A percentile compares a stretch with the other conserved stretches of the same genome.
These are phyloP conservation scores for Oreochromis aureus DNA, from an alignment of 2,113 vertebrate species.

Conservation along the genomic window DNA sequence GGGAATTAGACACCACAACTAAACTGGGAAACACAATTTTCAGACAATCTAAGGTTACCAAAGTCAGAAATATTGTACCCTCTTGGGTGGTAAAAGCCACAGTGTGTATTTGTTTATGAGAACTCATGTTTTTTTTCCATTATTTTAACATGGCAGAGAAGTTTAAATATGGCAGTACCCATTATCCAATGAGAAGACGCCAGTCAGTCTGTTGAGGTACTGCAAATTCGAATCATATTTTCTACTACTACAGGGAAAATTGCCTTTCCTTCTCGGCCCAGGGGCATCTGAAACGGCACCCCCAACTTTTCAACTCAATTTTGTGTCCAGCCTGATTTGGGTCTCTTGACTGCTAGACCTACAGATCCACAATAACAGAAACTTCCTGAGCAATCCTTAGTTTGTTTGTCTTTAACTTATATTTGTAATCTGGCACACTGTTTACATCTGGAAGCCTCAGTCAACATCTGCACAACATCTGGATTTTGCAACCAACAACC, in stretches of 20 bases:
- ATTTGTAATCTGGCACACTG: not conserved
- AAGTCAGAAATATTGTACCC: not conserved
- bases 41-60: not conserved
- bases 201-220: not conserved
- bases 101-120: not conserved
- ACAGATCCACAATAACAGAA: not conserved
- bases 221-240: not conserved
- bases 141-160: accelerated
- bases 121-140: accelerated
- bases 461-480: not conserved
- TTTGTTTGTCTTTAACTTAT: not conserved
- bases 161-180: not conserved
- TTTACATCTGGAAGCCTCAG: not conserved
- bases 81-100: not conserved
- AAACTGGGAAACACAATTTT: not conserved
- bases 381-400: not conserved
- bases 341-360: not conserved
- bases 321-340: not conserved
- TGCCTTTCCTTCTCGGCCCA: accelerated
- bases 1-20: not conserved
- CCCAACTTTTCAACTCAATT: not conserved
- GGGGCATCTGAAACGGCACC: not conserved
- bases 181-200: not conserved
- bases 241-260: not conserved
- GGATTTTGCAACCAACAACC: not conserved